A percentile compares a stretch with the other conserved stretches of the same genome.
Conservation (phyloP, 30 jellyfish, hydroid and myxozoan species). For the Aurelia sp. region DNA sequence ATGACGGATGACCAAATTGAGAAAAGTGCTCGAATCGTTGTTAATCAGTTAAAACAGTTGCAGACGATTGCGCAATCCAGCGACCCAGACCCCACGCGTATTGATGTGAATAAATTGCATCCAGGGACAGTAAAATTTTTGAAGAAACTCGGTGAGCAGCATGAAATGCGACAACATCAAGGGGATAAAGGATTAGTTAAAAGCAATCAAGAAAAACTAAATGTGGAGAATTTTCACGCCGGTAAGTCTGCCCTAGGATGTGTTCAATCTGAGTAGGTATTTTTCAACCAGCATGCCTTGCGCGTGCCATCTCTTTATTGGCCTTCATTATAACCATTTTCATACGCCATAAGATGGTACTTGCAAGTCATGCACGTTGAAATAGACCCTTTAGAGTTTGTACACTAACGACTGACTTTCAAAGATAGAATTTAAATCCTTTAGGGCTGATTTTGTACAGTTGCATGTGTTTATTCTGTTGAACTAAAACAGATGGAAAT, state of each 20-base stretch:
- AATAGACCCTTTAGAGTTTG: too few relatives aligned
- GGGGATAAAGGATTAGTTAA: conserved; percentile 4
- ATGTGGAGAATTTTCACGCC: not conserved
- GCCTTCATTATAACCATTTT: too few relatives aligned
- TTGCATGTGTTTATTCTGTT: too few relatives aligned
- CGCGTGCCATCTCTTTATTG: too few relatives aligned
- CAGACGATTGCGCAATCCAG: conserved; percentile 95
- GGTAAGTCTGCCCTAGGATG: not conserved
- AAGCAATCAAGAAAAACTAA: not conserved
- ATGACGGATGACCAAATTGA: conserved; percentile 89
- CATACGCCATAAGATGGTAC: too few relatives aligned
- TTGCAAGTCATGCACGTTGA: too few relatives aligned
- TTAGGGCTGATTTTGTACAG: too few relatives aligned
- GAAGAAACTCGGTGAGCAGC: conserved; percentile 95
- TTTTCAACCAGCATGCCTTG: too few relatives aligned
- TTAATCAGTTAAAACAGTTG: conserved; percentile 83
- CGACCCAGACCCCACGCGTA: conserved; percentile 93
- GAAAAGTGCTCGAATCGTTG: conserved; percentile 84
- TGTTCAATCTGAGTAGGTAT: too few relatives aligned
- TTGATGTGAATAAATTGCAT: conserved; percentile 90
- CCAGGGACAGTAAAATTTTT: conserved; percentile 95
- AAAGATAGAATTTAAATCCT: too few relatives aligned
- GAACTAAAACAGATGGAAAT: too few relatives aligned
- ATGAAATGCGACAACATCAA: conserved; percentile 49
- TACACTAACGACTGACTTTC: too few relatives aligned